Conservation (phyloP, 92 coral and sea anemone genomes). For the Virgularia gustaviana region DNA sequence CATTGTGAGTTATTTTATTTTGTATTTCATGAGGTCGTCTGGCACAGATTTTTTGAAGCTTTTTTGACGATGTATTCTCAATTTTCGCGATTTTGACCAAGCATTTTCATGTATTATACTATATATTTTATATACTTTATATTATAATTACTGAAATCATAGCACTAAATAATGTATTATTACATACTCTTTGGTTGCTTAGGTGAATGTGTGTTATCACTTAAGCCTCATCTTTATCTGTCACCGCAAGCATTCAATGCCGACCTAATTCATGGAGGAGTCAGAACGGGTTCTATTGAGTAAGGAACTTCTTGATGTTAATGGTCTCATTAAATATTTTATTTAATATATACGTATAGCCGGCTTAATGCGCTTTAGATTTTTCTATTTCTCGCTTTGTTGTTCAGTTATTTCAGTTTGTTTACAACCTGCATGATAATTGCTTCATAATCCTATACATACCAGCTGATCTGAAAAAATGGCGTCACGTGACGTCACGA, state of each 20-base stretch:
- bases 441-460: constrained; percentile 8
- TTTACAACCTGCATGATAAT: constrained; percentile 11
- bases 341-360: neutral
- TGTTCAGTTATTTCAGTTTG: neutral
- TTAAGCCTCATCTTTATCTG: constrained; percentile 66
- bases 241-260: constrained; percentile 53
- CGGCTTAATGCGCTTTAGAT: no score
- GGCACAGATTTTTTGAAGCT: no score
- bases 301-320: constrained; percentile 19
- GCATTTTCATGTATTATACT: no score
- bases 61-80: no score
- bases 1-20: no score
- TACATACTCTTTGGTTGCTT: no score
- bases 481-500: no score
- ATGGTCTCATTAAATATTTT: neutral
- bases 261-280: constrained; percentile 71
- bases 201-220: constrained; percentile 90
- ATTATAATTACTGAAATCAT: no score
- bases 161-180: no score
- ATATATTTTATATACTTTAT: no score
- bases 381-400: neutral
- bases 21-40: no score
- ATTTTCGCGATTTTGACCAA: no score
- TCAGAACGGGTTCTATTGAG: constrained; percentile 67
- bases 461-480: constrained; percentile 8